phyloP scores from a whole-genome alignment of 2,888 invertebrate genomes.

The Craniophora ligustri region DNA sequence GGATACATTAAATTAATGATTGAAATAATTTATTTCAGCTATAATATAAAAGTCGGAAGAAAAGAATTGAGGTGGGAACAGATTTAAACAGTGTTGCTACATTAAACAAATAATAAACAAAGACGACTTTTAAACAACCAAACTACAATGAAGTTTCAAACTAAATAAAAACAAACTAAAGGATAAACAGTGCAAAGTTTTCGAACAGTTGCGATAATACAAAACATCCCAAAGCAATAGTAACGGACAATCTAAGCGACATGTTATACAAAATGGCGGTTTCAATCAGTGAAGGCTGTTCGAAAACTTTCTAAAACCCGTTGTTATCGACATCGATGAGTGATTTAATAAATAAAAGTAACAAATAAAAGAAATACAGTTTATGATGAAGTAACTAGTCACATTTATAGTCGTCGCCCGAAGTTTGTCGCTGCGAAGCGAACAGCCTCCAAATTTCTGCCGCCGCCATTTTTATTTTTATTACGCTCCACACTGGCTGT shows the following conservation, averaged over 20 bases:
- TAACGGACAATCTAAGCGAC: conserved; percentile 65
- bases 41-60: too few relatives aligned
- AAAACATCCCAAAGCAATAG: conserved; percentile 75
- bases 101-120: conserved; percentile 17
- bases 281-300: conserved; percentile 90
- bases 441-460: conserved; percentile 89
- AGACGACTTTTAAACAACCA: conserved; percentile 13
- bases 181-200: conserved; percentile 86
- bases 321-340: conserved; percentile 72
- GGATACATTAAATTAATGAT: neutral
- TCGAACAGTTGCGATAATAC: conserved; percentile 87
- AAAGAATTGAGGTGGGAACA: conserved; percentile 21
- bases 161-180: conserved; percentile 54
- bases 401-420: conserved; percentile 76
- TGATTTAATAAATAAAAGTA: conserved; percentile 71
- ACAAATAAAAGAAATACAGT: conserved; percentile 75
- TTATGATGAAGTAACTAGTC: conserved; percentile 73
- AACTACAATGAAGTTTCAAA: conserved; percentile 40
- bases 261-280: conserved; percentile 81
- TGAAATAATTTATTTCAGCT: neutral
- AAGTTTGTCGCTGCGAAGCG: conserved; percentile 84
- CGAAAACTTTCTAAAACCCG: conserved; percentile 89
- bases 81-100: conserved; percentile 19
- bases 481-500: conserved; percentile 72
- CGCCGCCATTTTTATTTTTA: conserved; percentile 81